phyloP scores from a whole-genome alignment of 2,797 vertebrate species.

The Cichlasoma orientale region DNA sequence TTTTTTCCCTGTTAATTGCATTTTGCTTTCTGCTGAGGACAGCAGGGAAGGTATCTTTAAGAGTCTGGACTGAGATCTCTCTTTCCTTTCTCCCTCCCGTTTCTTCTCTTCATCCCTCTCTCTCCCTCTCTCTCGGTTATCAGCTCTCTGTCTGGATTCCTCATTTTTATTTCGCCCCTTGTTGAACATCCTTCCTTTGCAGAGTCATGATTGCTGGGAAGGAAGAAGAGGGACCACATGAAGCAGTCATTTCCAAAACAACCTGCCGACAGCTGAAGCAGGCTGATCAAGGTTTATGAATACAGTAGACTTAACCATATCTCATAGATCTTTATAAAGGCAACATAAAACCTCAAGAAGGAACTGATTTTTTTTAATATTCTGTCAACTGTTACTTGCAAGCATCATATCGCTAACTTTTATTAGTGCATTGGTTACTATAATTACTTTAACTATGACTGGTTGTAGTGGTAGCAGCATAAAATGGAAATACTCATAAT shows the following conservation, averaged over 20 bases:
- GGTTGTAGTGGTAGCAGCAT: neutral
- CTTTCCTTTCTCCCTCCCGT: constrained; percentile 27
- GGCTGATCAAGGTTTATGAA: constrained; percentile 45
- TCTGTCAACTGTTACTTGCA: neutral
- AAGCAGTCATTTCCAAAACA: constrained; percentile 51
- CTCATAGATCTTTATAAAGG: constrained; percentile 44
- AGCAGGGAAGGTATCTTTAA: constrained; percentile 66
- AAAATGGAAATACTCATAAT: neutral
- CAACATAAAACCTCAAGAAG: constrained; percentile 28
- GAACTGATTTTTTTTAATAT: constrained; percentile 7
- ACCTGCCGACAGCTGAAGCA: constrained; percentile 25
- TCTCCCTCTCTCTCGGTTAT: constrained; percentile 35
- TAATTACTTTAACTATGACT: no score
- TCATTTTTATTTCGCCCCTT: constrained; percentile 40
- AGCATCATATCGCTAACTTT: neutral
- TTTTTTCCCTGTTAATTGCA: constrained; percentile 75
- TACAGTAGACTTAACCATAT: constrained; percentile 15
- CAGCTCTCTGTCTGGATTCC: constrained; percentile 34
- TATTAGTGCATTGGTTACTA: neutral
- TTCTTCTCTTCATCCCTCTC: constrained; percentile 8
- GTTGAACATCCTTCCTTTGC: constrained; percentile 46
- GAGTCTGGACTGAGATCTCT: constrained; percentile 59
- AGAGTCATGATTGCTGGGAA: constrained; percentile 67
- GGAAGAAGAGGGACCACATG: neutral
- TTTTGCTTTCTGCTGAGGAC: constrained; percentile 78